phyloP scores from a whole-genome alignment of 1,140 invertebrate genomes.

The Megalonaias nervosa region DNA sequence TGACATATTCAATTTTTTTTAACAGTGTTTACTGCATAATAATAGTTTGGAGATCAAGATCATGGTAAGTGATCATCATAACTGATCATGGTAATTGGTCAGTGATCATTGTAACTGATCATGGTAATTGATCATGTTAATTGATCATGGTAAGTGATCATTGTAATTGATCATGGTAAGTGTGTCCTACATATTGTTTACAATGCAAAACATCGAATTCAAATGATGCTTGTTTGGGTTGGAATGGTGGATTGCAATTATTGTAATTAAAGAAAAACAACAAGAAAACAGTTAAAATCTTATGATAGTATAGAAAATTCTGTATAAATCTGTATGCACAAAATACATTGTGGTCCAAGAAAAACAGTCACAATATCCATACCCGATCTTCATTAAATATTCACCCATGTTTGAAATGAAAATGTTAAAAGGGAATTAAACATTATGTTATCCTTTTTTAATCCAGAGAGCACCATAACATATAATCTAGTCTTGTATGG shows the following conservation, averaged over 20 bases:
- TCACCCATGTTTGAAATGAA: no score
- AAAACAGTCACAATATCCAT: no score
- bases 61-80: neutral
- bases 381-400: no score
- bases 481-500: no score
- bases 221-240: neutral
- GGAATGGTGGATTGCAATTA: neutral
- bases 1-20: no score
- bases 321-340: no score
- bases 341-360: no score
- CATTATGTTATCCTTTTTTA: no score
- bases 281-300: neutral
- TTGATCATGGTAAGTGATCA: neutral
- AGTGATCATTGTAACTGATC: neutral
- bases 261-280: neutral
- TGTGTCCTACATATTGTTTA: neutral
- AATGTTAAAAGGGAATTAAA: no score
- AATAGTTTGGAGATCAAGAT: neutral
- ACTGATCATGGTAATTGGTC: neutral
- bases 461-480: no score
- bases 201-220: neutral
- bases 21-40: neutral
- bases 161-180: constrained; percentile 8
- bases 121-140: neutral
- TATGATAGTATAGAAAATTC: neutral